These are phyloP conservation scores for Chouioia cunea DNA, from an alignment of 2,888 invertebrate genomes.

Conservation along the genomic window DNA sequence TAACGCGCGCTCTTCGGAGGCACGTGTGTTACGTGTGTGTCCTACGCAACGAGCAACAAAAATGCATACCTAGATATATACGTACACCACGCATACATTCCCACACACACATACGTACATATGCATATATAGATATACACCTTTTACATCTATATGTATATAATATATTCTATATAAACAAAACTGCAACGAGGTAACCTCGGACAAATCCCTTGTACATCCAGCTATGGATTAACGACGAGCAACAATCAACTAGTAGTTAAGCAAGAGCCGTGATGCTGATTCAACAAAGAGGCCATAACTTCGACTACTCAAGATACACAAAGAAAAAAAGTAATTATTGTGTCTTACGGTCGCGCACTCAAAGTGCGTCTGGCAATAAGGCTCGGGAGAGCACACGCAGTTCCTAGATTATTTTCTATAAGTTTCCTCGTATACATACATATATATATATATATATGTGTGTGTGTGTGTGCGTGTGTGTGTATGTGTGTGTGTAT, in stretches of 20 bases:
- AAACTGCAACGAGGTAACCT: too few relatives aligned
- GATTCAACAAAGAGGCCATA: conserved; percentile 35
- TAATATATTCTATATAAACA: too few relatives aligned
- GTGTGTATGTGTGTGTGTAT: too few relatives aligned
- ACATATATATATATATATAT: too few relatives aligned
- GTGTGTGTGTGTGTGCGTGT: too few relatives aligned
- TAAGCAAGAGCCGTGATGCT: conserved; percentile 12
- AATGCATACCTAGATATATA: conserved; percentile 53
- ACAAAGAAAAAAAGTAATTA: conserved; percentile 50
- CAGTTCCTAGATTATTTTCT: too few relatives aligned
- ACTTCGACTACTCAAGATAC: too few relatives aligned
- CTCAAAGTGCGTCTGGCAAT: conserved; percentile 51
- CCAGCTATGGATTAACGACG: too few relatives aligned
- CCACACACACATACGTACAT: conserved; percentile 46
- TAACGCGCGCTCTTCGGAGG: too few relatives aligned
- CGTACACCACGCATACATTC: conserved; percentile 1
- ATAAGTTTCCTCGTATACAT: too few relatives aligned
- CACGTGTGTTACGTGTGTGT: too few relatives aligned
- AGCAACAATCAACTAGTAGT: conserved; percentile 34
- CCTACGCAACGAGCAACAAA: background rate
- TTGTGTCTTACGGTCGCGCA: conserved; percentile 55
- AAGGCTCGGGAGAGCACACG: conserved; percentile 36
- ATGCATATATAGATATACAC: conserved; percentile 44
- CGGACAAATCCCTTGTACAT: too few relatives aligned
- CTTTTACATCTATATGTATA: conserved; percentile 1